phyloP scores from a whole-genome alignment of 2,888 invertebrate genomes.

The Lathronympha strigana region DNA sequence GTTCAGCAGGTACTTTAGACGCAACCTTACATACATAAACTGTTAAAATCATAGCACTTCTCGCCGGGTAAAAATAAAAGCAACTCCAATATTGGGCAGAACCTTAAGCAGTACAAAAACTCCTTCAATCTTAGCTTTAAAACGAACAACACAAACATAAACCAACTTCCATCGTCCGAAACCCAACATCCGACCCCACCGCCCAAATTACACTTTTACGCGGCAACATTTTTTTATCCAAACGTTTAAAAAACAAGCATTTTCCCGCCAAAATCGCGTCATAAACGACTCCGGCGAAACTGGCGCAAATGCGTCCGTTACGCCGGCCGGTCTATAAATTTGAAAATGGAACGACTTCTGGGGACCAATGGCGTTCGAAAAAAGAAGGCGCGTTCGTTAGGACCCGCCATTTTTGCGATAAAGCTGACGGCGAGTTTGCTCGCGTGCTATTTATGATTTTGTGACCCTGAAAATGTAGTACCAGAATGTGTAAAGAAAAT shows the following conservation, averaged over 20 bases:
- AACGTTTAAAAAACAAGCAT: conserved; percentile 31
- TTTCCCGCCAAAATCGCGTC: conserved; percentile 33
- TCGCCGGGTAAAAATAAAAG: neutral
- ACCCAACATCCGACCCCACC: conserved; percentile 4
- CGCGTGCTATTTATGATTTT: conserved; percentile 31
- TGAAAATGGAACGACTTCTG: conserved; percentile 56
- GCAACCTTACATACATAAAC: too few relatives aligned
- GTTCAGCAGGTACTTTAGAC: too few relatives aligned
- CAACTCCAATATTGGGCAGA: neutral
- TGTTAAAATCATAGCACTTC: too few relatives aligned
- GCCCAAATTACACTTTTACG: conserved; percentile 28
- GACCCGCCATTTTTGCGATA: conserved; percentile 43
- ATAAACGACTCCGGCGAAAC: conserved; percentile 49
- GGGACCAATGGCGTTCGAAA: conserved; percentile 53
- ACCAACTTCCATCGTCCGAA: conserved; percentile 8
- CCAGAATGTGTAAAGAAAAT: neutral
- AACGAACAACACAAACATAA: conserved; percentile 8
- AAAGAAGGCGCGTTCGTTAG: conserved; percentile 46
- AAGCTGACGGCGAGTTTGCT: conserved; percentile 36
- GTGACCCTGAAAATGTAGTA: conserved; percentile 1
- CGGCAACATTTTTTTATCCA: conserved; percentile 28
- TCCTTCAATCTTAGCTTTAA: neutral
- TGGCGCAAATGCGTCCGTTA: conserved; percentile 50
- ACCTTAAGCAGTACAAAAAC: neutral
- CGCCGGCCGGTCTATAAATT: conserved; percentile 61